These are phyloP conservation scores for Sparus aurata DNA, from an alignment of 2,797 vertebrate species.

Conservation along the genomic window DNA sequence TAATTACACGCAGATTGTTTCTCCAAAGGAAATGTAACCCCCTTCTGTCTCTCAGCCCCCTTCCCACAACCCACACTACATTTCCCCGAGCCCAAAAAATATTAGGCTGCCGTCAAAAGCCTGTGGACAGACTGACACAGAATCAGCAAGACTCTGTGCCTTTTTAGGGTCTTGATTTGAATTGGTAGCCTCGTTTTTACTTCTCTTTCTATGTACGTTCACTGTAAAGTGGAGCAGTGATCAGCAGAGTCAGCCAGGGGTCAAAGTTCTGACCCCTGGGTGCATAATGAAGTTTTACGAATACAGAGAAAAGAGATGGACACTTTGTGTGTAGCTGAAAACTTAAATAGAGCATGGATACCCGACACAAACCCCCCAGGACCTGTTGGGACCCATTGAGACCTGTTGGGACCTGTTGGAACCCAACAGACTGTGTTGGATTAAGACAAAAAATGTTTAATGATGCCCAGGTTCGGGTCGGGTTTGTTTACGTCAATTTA, in stretches of 20 bases:
- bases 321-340: conserved; percentile 50
- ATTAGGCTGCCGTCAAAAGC: conserved; percentile 48
- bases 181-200: conserved; percentile 2
- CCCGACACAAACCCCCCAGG: too few relatives aligned
- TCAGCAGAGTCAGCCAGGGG: conserved; percentile 40
- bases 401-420: too few relatives aligned
- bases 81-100: conserved; percentile 67
- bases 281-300: conserved; percentile 11
- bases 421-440: too few relatives aligned
- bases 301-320: conserved; percentile 23
- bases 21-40: conserved; percentile 77
- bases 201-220: background rate
- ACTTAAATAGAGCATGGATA: background rate
- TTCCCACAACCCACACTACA: conserved; percentile 66
- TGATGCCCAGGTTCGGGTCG: too few relatives aligned
- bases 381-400: too few relatives aligned
- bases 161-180: conserved; percentile 29
- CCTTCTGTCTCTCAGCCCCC: conserved; percentile 55
- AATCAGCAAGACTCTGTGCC: background rate
- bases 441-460: too few relatives aligned
- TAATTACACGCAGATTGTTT: conserved; percentile 86
- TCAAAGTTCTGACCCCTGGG: conserved; percentile 41
- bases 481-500: too few relatives aligned
- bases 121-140: conserved; percentile 25
- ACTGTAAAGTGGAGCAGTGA: conserved; percentile 19